These are phyloP conservation scores for Erannis defoliaria DNA, from an alignment of 2,888 invertebrate species.

Conservation along the genomic window DNA sequence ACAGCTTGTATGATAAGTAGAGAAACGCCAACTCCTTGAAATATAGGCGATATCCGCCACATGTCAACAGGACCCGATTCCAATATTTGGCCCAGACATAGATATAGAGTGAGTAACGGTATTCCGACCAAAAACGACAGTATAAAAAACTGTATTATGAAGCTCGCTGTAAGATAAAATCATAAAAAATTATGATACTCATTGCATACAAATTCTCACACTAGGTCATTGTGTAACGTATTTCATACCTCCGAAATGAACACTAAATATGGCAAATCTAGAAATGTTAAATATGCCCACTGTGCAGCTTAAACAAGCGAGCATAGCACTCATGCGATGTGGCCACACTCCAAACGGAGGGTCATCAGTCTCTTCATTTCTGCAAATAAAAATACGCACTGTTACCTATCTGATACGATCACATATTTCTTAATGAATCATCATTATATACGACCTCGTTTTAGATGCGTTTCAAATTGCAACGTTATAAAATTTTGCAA, in stretches of 20 bases:
- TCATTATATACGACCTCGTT: constrained; percentile 57
- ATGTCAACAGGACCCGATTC: constrained; percentile 95
- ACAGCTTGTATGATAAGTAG: constrained; percentile 92
- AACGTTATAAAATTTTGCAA: constrained; percentile 43
- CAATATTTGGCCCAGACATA: constrained; percentile 94
- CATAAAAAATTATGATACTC: constrained; percentile 20
- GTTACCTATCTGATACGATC: constrained; percentile 15
- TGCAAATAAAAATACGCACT: constrained; percentile 48
- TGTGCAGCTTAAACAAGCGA: constrained; percentile 94
- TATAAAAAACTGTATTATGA: constrained; percentile 95
- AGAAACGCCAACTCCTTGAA: constrained; percentile 95
- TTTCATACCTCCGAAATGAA: constrained; percentile 92
- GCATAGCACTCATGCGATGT: constrained; percentile 89
- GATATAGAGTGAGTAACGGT: constrained; percentile 93
- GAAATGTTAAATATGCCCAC: constrained; percentile 96
- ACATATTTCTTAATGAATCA: constrained; percentile 47
- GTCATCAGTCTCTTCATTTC: constrained; percentile 78
- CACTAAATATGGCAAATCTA: constrained; percentile 94
- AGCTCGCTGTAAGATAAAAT: constrained; percentile 88
- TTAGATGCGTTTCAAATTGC: constrained; percentile 39
- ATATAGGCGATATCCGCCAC: constrained; percentile 97
- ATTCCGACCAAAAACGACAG: constrained; percentile 93
- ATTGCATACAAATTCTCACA: constrained; percentile 32
- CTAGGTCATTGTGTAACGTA: constrained; percentile 42
- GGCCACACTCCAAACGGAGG: constrained; percentile 82